Percentiles rank a stretch among this genome's conserved stretches.
These are phyloP conservation scores for Dryobates pubescens DNA, from an alignment of 2,797 vertebrate species.

Conservation along the genomic window DNA sequence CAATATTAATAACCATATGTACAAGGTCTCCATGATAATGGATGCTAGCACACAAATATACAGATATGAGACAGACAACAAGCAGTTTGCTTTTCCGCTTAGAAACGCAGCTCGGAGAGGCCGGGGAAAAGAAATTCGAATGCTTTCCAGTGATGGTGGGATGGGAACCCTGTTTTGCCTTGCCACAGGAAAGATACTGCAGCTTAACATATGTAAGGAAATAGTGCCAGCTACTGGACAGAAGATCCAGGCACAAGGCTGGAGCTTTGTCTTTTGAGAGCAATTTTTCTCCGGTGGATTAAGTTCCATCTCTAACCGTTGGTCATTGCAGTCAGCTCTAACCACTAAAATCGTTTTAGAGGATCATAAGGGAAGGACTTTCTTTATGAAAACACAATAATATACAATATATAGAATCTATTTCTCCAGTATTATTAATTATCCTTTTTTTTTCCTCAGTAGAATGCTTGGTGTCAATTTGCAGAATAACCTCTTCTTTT, in stretches of 20 bases:
- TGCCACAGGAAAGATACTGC: slow-evolving; percentile 54
- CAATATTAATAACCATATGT: slow-evolving; percentile 76
- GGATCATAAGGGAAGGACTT: neutral
- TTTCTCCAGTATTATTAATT: slow-evolving; percentile 15
- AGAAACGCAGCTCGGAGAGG: slow-evolving; percentile 52
- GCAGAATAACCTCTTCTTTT: neutral
- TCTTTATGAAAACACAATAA: neutral
- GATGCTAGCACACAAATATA: slow-evolving; percentile 62
- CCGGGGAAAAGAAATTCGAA: neutral
- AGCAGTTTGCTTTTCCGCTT: neutral
- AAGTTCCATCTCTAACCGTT: neutral
- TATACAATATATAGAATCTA: slow-evolving; percentile 55
- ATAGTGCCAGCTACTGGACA: slow-evolving; percentile 57
- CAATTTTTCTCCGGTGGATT: neutral
- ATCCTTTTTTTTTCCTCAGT: neutral
- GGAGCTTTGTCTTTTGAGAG: neutral
- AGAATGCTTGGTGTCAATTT: neutral
- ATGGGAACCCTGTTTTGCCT: slow-evolving; percentile 63
- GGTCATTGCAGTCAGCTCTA: neutral
- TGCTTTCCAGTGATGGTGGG: neutral
- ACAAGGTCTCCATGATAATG: slow-evolving; percentile 66
- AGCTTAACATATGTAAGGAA: slow-evolving; percentile 50
- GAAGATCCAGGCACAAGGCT: slow-evolving; percentile 27
- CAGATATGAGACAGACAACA: slow-evolving; percentile 59
- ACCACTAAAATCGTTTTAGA: neutral